Evolutionary conservation across 2,113 vertebrate genomes (phyloP), one percentile per base, ranked within the genome.

Genomic region (Petaurus breviceps): DNA sequence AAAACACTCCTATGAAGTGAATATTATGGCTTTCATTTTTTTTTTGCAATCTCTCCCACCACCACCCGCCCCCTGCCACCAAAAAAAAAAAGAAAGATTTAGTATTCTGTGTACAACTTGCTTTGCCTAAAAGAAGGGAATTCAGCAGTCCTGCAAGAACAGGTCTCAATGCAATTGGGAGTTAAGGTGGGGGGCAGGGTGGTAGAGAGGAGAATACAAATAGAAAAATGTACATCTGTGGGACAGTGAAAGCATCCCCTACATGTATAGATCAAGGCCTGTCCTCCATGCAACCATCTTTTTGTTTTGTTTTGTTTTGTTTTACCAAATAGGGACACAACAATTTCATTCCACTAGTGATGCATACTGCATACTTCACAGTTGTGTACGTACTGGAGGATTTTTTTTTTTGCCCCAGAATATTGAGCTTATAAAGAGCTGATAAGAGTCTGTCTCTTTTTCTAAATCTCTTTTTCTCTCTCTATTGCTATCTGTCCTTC

Each of bases 101-200:
- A 93, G 52, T 93, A 8, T 19, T 51, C 92, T 43, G 50, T 9
- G 94, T 95, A 57, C 68, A 94, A 55, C 92, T 90, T 91, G 93
- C n/a, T 84, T 91, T 61, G 54, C 31, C 90, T 90, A 25, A 24
- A 6, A 7, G 49, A 57, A 51, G 22, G 53, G 84, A 54, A 95
- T 46, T 52, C 91, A 50, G 10, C 84, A 90, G 8, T 91, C 92
- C 90, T 16, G 2, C 51, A 90, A 51, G 14, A 68, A 84, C 37
- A 84, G 19, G n/a, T 84, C 37, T 77, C 37, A n/a, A 19, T 84
- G 37, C 19, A 43, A 19, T 84, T 84, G 19, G 68, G n/a, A 31
- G 3, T 31, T 19, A 16, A 37, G 28, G 61, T 28, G 68, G 28
- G 61, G 11, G 3, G 52, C 0, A 0, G 22, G 53, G 23, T n/a